Percentiles rank a stretch among this genome's conserved stretches.
These are phyloP conservation scores for Stomatorhinus ivindoensis DNA, from an alignment of 2,113 vertebrate species.

Conservation along the genomic window DNA sequence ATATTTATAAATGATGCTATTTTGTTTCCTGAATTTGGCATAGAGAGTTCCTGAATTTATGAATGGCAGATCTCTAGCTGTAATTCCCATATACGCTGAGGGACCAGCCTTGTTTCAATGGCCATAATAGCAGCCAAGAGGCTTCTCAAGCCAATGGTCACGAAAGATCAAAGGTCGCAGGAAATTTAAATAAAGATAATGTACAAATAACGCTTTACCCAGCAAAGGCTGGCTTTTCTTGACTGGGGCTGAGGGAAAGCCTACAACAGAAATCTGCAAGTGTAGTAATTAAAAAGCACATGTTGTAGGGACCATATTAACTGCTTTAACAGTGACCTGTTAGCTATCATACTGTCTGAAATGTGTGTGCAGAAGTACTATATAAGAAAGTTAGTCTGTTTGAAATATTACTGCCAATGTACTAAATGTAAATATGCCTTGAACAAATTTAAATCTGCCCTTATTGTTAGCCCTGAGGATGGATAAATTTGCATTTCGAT, in stretches of 20 bases:
- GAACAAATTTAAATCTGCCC: background rate
- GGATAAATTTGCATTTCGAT: background rate
- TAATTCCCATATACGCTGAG: background rate
- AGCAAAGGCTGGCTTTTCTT: slow-evolving; percentile 27
- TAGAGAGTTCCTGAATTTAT: background rate
- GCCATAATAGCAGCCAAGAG: background rate
- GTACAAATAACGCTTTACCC: slow-evolving; percentile 34
- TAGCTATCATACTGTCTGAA: background rate
- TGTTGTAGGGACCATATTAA: background rate
- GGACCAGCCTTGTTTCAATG: background rate
- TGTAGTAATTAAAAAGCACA: slow-evolving; percentile 23
- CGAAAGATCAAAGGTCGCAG: background rate
- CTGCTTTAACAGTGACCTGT: background rate
- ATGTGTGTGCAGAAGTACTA: background rate
- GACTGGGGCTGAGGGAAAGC: background rate
- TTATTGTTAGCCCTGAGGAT: background rate
- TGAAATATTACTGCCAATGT: slow-evolving; percentile 15
- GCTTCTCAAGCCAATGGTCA: background rate
- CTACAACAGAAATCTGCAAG: slow-evolving; percentile 20
- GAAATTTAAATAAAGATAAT: slow-evolving; percentile 21
- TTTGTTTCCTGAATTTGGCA: background rate
- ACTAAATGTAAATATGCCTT: background rate
- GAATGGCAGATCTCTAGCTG: background rate
- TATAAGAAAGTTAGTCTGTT: background rate
- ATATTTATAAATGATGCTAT: background rate